A percentile compares a stretch with the other conserved stretches of the same genome.
phyloP scores from a whole-genome alignment of 2,113 vertebrate genomes.

The Thalassoma bifasciatum region DNA sequence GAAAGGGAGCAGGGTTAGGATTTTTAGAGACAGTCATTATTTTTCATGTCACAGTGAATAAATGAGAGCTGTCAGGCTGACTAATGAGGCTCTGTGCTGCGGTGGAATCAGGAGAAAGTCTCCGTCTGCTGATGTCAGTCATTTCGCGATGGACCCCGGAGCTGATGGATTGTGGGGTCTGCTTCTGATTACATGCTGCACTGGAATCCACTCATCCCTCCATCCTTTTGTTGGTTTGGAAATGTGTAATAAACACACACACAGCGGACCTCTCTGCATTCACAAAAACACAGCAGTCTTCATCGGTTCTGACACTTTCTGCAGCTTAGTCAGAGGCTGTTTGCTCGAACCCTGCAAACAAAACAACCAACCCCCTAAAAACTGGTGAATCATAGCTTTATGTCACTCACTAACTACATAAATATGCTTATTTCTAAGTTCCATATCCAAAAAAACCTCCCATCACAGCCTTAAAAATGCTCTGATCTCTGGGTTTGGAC shows the following conservation, averaged over 20 bases:
- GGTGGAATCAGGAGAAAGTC: constrained; percentile 70
- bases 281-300: constrained; percentile 25
- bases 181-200: constrained; percentile 70
- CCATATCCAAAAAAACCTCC: background rate
- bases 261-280: background rate
- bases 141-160: constrained; percentile 43
- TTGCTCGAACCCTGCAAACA: constrained; percentile 11
- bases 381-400: background rate
- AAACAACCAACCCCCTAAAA: constrained; percentile 3
- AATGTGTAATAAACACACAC: constrained; percentile 52
- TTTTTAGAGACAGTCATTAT: constrained; percentile 68
- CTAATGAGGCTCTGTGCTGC: constrained; percentile 70
- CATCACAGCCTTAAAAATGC: background rate
- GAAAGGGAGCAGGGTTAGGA: background rate
- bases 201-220: constrained; percentile 65
- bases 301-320: constrained; percentile 42
- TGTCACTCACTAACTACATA: background rate
- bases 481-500: constrained; percentile 1
- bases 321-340: constrained; percentile 9
- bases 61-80: constrained; percentile 73
- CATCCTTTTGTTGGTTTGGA: constrained; percentile 64
- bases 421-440: background rate
- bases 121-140: constrained; percentile 56
- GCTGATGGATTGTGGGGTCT: constrained; percentile 71
- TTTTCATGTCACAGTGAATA: constrained; percentile 63